A percentile compares a stretch with the other conserved stretches of the same genome.
These are phyloP conservation scores for Leptopilina syphax DNA, from an alignment of 2,888 invertebrate genomes.

Conservation along the genomic window DNA sequence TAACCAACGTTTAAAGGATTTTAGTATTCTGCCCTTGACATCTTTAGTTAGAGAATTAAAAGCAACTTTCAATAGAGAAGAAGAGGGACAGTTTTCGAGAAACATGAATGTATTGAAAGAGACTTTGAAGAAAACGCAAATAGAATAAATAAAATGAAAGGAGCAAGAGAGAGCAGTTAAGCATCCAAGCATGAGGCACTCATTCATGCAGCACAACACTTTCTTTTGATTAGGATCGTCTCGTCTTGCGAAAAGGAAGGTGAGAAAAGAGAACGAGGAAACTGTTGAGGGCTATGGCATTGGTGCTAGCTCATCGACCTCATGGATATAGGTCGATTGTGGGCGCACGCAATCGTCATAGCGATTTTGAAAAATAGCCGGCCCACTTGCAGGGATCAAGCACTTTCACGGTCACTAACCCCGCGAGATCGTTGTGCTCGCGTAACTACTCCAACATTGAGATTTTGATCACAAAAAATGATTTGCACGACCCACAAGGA, in stretches of 20 bases:
- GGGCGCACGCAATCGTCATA: slow-evolving; percentile 76
- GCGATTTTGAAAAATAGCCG: slow-evolving; percentile 75
- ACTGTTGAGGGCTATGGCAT: slow-evolving; percentile 54
- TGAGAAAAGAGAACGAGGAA: slow-evolving; percentile 59
- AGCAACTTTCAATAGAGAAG: too few species aligned
- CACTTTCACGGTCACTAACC: slow-evolving; percentile 77
- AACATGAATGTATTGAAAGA: background rate
- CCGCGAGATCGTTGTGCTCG: slow-evolving; percentile 61
- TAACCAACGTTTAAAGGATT: too few species aligned
- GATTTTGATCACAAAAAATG: slow-evolving; percentile 9
- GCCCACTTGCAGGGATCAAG: slow-evolving; percentile 73
- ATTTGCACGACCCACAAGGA: background rate
- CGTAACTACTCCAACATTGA: slow-evolving; percentile 37
- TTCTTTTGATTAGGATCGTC: slow-evolving; percentile 62
- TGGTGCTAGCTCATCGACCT: slow-evolving; percentile 69
- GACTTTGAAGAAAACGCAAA: background rate
- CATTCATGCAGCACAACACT: slow-evolving; percentile 57
- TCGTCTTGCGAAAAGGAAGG: slow-evolving; percentile 53
- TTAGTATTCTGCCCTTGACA: too few species aligned
- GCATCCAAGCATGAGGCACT: background rate
- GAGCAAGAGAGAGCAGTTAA: background rate
- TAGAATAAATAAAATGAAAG: background rate
- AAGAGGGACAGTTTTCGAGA: too few species aligned
- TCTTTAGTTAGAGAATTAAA: too few species aligned
- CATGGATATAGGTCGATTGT: slow-evolving; percentile 75